Evolutionary conservation across 2,797 vertebrate genomes (phyloP), one percentile per base, ranked within the genome.

Genomic region (Parauchenoglanis punctatus): DNA sequence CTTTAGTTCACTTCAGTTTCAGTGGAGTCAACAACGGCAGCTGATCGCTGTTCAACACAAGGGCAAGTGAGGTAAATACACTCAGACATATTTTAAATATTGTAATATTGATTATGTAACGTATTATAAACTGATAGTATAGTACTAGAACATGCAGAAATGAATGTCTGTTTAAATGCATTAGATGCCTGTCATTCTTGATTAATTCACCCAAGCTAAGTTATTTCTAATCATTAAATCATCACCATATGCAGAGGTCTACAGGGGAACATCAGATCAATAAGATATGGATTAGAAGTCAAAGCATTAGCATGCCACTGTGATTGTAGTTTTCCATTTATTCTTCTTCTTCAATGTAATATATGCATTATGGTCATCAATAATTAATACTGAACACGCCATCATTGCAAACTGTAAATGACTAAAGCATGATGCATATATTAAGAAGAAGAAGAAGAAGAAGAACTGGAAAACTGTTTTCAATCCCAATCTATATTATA

Each of bases 31-130:
- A 23, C 59, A 65, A 77, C 46, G n/a, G 25, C 87, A 54, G 54
- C 52, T 72, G 61, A 81, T 54, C 58, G 12, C n/a, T 54, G 40
- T 65, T 31, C 10, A 70, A 52, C 76, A 88, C 81, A 46, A 73
- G 28, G 49, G 28, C 15, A 8, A 72, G 23, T 13, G 86, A 67
- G 86, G 88, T 88, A 89, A 91, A 85, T 87, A 61, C 87, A 85
- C 20, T 68, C 49, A 13, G 35, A 81, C 40, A 25, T 65, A 54
- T 68, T 54, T 68, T 52, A 52, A 20, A 65, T 87, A 73, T 25
- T 70, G 49, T 7, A 35, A 52, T 76, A 73, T 81, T 86, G 11
- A 44, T 67, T 46, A 65, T 72, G 4, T 54, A 63, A 77, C 67
- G 54, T 31, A 80, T 68, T 67, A 78, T 23, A 58, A 52, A 61